Conservation (phyloP, 2,888 invertebrate genomes). For the Salticus scenicus region DNA sequence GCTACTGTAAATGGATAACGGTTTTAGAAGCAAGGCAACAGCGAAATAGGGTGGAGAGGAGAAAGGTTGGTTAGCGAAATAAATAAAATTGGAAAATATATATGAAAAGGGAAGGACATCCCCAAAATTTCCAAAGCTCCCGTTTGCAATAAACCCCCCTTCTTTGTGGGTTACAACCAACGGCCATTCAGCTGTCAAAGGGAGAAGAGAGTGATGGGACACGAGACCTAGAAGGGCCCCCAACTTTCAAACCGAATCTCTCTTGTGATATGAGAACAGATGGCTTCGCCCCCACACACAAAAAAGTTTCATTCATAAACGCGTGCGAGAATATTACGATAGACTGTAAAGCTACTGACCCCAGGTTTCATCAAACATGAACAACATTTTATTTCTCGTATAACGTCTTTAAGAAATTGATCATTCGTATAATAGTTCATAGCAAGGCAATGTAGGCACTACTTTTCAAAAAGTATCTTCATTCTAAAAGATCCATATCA, state of each 20-base stretch:
- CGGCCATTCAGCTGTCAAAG: conserved; percentile 61
- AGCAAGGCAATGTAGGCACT: not conserved
- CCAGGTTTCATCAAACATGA: too few relatives aligned
- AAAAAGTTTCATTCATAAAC: conserved; percentile 35
- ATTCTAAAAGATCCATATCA: not conserved
- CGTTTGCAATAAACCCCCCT: conserved; percentile 41
- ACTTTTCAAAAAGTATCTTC: not conserved
- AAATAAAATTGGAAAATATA: too few relatives aligned
- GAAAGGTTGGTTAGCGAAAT: not conserved
- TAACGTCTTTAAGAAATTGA: too few relatives aligned
- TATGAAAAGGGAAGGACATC: conserved; percentile 1
- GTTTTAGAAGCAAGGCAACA: not conserved
- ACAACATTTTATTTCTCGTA: too few relatives aligned
- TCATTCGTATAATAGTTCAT: not conserved
- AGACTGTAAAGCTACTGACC: not conserved
- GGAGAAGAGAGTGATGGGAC: conserved; percentile 46
- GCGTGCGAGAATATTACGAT: conserved; percentile 17
- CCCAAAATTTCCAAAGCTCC: conserved; percentile 31
- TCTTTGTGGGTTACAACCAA: conserved; percentile 42
- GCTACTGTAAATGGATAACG: not conserved
- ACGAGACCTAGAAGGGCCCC: conserved; percentile 24
- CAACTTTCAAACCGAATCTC: conserved; percentile 21
- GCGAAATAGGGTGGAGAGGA: not conserved
- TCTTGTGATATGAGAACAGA: conserved; percentile 47
- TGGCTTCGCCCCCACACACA: conserved; percentile 45